A percentile compares a stretch with the other conserved stretches of the same genome.
These are phyloP conservation scores for Plutella xylostella DNA, from an alignment of 2,888 invertebrate species.

Conservation along the genomic window DNA sequence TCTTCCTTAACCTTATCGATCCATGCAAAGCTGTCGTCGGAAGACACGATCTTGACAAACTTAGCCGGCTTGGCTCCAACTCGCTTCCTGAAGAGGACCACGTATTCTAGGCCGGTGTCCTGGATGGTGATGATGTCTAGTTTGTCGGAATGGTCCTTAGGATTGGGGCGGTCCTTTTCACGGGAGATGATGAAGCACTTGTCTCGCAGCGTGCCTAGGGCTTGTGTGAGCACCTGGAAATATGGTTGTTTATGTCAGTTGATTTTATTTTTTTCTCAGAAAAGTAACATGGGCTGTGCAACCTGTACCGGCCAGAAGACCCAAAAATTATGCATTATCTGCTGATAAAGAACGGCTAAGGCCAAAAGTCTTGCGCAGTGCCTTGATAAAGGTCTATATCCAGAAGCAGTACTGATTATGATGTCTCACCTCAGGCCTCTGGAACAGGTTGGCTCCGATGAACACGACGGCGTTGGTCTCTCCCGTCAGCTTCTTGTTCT, in stretches of 20 bases:
- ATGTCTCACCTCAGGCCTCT: constrained; percentile 59
- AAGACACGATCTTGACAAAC: constrained; percentile 50
- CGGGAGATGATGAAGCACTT: constrained; percentile 73
- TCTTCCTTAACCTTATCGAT: constrained; percentile 59
- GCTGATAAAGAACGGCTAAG: no score
- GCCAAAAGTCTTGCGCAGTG: no score
- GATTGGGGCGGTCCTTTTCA: constrained; percentile 63
- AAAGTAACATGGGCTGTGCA: no score
- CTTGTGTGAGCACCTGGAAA: constrained; percentile 49
- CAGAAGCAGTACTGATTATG: no score
- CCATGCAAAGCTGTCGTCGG: constrained; percentile 60
- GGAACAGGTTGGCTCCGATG: constrained; percentile 62
- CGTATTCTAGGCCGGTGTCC: constrained; percentile 58
- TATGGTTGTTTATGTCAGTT: constrained; percentile 1
- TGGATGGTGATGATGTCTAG: constrained; percentile 61
- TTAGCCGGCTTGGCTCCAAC: constrained; percentile 52
- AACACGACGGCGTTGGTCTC: constrained; percentile 64
- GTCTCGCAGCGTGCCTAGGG: constrained; percentile 59
- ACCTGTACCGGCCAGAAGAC: no score
- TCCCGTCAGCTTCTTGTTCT: constrained; percentile 71
- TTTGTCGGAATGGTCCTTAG: constrained; percentile 42
- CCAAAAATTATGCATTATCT: no score
- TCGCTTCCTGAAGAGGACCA: constrained; percentile 65
- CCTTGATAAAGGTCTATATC: no score
- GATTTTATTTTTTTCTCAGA: no score